phyloP scores from a whole-genome alignment of 2,888 invertebrate species.

The Nipponacmea schrenckii region DNA sequence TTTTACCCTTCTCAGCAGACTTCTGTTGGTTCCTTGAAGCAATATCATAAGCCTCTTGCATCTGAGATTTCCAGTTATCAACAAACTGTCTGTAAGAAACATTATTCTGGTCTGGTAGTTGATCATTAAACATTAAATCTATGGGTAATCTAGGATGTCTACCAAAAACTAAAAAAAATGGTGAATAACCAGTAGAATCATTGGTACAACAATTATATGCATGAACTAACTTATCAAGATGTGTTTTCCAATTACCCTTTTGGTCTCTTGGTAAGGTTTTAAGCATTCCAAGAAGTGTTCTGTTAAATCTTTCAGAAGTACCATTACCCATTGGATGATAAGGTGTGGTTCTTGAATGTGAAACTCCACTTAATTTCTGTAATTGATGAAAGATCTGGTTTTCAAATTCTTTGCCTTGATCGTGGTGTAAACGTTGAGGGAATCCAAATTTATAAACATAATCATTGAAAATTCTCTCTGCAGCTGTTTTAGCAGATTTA shows the following conservation, averaged over 20 bases:
- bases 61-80: constrained; percentile 3
- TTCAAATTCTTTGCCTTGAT: constrained; percentile 22
- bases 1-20: background rate
- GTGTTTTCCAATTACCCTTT: constrained; percentile 10
- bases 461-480: constrained; percentile 21
- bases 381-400: constrained; percentile 14
- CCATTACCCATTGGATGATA: too few relatives aligned
- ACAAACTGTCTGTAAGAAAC: background rate
- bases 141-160: constrained; percentile 9
- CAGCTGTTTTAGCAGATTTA: constrained; percentile 17
- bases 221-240: constrained; percentile 22
- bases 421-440: constrained; percentile 32
- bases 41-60: constrained; percentile 8
- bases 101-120: background rate
- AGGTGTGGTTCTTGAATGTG: constrained; percentile 11
- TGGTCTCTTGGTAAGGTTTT: background rate
- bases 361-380: constrained; percentile 14
- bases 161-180: constrained; percentile 15
- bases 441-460: constrained; percentile 21
- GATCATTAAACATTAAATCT: constrained; percentile 11
- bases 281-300: constrained; percentile 18
- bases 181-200: constrained; percentile 11
- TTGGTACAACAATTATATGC: constrained; percentile 24
- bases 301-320: constrained; percentile 10
- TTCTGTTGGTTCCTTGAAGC: background rate